Percentiles rank a stretch among this genome's conserved stretches.
Conservation (phyloP, 2,888 invertebrate genomes). For the Dasysyrphus tricinctus region DNA sequence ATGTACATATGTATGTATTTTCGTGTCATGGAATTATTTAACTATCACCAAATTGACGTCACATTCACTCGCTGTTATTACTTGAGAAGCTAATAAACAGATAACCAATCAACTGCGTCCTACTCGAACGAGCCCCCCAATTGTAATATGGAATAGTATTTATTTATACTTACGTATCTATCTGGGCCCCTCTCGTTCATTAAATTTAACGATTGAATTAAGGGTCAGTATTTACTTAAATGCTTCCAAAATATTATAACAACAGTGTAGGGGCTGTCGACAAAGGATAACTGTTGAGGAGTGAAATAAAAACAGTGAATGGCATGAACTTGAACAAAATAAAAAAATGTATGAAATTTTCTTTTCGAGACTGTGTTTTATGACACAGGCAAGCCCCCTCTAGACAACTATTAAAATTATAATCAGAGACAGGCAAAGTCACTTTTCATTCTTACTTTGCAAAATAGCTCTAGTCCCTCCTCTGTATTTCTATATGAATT, state of each 20-base stretch:
- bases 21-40: constrained; percentile 41
- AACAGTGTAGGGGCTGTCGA: background rate
- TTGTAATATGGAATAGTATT: constrained; percentile 10
- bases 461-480: background rate
- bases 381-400: background rate
- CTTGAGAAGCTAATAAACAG: constrained; percentile 27
- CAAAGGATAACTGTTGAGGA: background rate
- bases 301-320: background rate
- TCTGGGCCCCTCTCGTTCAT: background rate
- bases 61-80: constrained; percentile 17
- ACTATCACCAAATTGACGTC: constrained; percentile 54
- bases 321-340: background rate
- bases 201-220: background rate
- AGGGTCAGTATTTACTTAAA: background rate
- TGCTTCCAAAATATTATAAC: background rate
- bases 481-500: background rate
- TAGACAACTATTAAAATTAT: no score
- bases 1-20: background rate
- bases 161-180: background rate
- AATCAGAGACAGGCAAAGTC: background rate
- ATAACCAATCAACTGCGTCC: constrained; percentile 56
- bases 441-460: background rate
- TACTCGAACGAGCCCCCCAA: constrained; percentile 59
- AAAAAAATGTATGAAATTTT: background rate
- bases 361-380: background rate